Evolutionary conservation across 2,888 invertebrate species (phyloP).

Genomic region (Noctua janthe): DNA sequence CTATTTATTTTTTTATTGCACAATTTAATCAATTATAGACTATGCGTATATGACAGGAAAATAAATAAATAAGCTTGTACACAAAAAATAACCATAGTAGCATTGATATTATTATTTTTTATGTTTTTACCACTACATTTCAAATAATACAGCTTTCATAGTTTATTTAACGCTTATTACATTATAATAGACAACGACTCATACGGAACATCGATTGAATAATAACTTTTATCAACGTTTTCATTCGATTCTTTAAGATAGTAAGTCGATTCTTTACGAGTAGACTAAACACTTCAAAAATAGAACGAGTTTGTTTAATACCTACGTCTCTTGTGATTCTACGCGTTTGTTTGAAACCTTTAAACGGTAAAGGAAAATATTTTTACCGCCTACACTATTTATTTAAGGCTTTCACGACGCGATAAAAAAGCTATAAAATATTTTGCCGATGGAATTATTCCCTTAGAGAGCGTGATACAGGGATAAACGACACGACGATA

Average conservation of each 20-base stretch:
- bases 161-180: neutral
- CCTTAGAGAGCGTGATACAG: constrained; percentile 26
- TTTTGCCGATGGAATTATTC: constrained; percentile 44
- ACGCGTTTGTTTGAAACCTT: constrained; percentile 30
- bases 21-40: neutral
- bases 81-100: neutral
- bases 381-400: constrained; percentile 54
- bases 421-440: constrained; percentile 59
- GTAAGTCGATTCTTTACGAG: constrained; percentile 33
- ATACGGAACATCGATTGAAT: constrained; percentile 40
- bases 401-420: constrained; percentile 47
- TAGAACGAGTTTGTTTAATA: constrained; percentile 35
- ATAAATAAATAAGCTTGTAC: neutral
- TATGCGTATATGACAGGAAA: neutral
- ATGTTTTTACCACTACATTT: neutral
- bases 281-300: constrained; percentile 57
- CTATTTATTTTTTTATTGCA: neutral
- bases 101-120: neutral
- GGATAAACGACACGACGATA: constrained; percentile 42
- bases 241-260: constrained; percentile 25
- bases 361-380: constrained; percentile 42
- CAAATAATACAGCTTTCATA: neutral
- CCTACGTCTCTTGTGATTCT: constrained; percentile 31
- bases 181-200: neutral
- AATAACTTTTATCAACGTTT: constrained; percentile 18